Evolutionary conservation across 2,888 invertebrate genomes (phyloP), one percentile per base, ranked within the genome.

Genomic region (Drosophila anomalata): DNA sequence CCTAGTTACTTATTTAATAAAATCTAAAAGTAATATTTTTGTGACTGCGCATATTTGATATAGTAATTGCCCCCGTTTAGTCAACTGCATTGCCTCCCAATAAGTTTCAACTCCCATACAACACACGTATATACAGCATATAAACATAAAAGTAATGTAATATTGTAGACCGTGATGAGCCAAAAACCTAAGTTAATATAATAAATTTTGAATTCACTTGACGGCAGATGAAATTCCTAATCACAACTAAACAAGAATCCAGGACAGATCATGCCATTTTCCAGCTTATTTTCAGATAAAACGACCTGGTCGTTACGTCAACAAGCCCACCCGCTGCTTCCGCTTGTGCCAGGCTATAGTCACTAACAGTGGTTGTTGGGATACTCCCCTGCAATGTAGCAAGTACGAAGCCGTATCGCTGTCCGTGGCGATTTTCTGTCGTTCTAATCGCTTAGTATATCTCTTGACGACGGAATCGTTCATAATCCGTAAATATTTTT

Each of bases 171-270:
- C 63, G 68, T 72, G 69, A 80, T 62, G 81, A 84, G 79, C 79
- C 87, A 80, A 87, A 80, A 71, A 74, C 77, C 69, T 78, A 76
- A 85, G 81, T 76, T 87, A 81, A 84, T 62, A 77, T 87, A 81
- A 84, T 62, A 78, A 76, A 17, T 17, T 17, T 1, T 17, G 17
- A 17, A 17, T 17, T 17, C 17, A 17, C 17, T 17, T 1, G 17
- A 17, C 17, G 17, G 17, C 17, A 17, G 17, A 17, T 17, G 17
- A 17, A 73, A 57, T 53, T 59, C 57, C 68, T 41, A 71, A 62
- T 55, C 55, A 46, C 31, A 31, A 55, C 14, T 14, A 14, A 14
- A 14, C 14, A 14, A 14, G 14, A 14, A 14, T 14, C 14, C 14
- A 14, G 14, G 14, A 14, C 14, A 14, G 14, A 14, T 14, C 14